Evolutionary conservation across 2,113 vertebrate species (phyloP), one percentile per base, ranked within the genome.

Genomic region (Microtus oregoni): DNA sequence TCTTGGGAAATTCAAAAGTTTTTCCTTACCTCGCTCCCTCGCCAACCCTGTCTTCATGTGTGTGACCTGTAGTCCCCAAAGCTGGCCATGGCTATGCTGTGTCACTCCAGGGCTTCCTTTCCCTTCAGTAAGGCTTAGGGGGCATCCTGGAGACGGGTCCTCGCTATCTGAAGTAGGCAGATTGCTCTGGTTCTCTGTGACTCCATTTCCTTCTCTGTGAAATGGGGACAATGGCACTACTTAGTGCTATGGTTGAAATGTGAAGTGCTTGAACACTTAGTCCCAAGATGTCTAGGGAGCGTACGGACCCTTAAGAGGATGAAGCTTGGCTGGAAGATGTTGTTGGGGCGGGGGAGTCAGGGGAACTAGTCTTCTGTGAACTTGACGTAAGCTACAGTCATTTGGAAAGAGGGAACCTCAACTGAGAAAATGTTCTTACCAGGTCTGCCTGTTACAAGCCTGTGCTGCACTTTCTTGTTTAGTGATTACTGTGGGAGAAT

Each of bases 71-170:
- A 12, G 91, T 52, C 68, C 78, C 89, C 44, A 91, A 89, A 76
- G 79, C 91, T 38, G 75, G 72, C 52, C 20, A 75, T 93, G 92
- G 97, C 92, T 78, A 91, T 35, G 35, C 75, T 28, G 41, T 77
- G 77, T 73, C 30, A 5, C 89, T 95, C 63, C 20, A 30, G 89
- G 38, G 22, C 30, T 47, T 38, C 35, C 58, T 28, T 50, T 4
- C 58, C 28, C 7, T 70, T 76, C 15, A 13, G 63, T 2, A 0
- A 75, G 67, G 38, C 67, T 5, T 32, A 32, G 35, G 14, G 4
- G 47, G 6, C 0, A 14, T 50, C 52, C 91, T 55, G 58, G 20
- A 65, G 89, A n/a, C 19, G 3, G 2, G 26, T n/a, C 55, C 12
- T 11, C 14, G 6, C 8, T 1, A 12, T 72, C 77, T 22, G n/a